Base-by-base conservation (phyloP, 2,113 vertebrate species). In the Misgurnus anguillicaudatus region DNA sequence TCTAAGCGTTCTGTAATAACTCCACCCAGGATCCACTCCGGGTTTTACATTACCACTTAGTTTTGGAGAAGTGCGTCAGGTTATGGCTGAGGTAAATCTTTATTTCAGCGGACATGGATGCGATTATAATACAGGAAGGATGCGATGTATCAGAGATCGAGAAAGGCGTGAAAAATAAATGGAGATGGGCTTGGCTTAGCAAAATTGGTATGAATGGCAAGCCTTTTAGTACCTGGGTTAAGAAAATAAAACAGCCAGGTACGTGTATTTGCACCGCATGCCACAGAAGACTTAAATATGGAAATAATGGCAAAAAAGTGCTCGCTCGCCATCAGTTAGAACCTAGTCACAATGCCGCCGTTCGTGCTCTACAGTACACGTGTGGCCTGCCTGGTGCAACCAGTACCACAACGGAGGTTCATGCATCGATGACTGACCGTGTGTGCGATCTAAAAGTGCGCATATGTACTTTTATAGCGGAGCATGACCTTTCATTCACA, bases 281-380 rank as follows among this genome's bases (percentile, higher is more conserved):
- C 31, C 61, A 63, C 61, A 63, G 31, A 31, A 38, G 13, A 63
- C 60, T 63, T 63, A 24, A 63, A 38, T 63, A 63, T 63, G 31
- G 61, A 11, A 63, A 38, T 38, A 38, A 63, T 63, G 31, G 61
- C 61, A 63, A 63, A 63, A 38, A 63, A 63, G 61, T 63, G 61
- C 61, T 38, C 36, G 61, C 31, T 63, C 61, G 2, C 24, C 61
- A 38, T 63, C 61, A 63, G 38, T 63, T 14, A 38, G 31, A 38
- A 63, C 5, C 61, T 63, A 63, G 13, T 38, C 61, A 63, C 61
- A 82, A 10, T 31, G 4, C 58, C 8, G n/a, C 55, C 17, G 36
- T 9, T 62, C 31, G 14, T 17, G 42, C 68, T 16, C 57, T 63
- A 41, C 31, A 51, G 6, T 65, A 73, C 36, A 75, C 14, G 11